Conservation (phyloP, 2,797 vertebrate genomes). For the Alectoris magna region DNA sequence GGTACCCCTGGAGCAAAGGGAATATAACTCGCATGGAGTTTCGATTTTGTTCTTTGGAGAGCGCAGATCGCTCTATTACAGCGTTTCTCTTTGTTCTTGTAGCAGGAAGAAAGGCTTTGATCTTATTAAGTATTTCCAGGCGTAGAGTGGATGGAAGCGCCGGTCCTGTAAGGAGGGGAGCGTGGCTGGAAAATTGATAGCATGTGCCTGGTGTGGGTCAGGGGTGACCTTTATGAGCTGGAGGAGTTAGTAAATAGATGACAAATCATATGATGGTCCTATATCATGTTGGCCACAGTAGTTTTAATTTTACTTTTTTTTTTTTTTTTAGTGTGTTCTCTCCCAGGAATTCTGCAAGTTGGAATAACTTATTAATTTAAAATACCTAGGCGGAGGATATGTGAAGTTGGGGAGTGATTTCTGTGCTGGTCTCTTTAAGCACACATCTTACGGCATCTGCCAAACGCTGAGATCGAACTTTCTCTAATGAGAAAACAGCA, state of each 20-base stretch:
- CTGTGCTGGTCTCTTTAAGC: neutral
- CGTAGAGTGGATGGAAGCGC: conserved; percentile 78
- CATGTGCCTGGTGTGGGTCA: conserved; percentile 86
- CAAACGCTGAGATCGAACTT: neutral
- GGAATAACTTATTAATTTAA: neutral
- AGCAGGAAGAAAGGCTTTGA: conserved; percentile 88
- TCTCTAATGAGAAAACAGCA: neutral
- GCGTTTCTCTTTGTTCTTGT: conserved; percentile 88
- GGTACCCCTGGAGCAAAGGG: conserved; percentile 58
- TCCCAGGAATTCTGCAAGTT: neutral
- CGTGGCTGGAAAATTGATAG: conserved; percentile 87
- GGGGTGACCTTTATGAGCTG: conserved; percentile 86
- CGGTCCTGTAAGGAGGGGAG: conserved; percentile 74
- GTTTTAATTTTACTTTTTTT: neutral
- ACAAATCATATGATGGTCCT: conserved; percentile 69
- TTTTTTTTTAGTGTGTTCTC: neutral
- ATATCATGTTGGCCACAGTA: conserved; percentile 23
- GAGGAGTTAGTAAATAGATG: conserved; percentile 86
- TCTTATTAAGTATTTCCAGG: conserved; percentile 95
- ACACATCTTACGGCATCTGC: neutral
- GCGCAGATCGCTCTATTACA: conserved; percentile 80
- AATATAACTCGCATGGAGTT: conserved; percentile 75
- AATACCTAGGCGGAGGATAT: neutral
- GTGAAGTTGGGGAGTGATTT: neutral
- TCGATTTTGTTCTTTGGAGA: conserved; percentile 82